Evolutionary conservation across 1,140 invertebrate species (phyloP).

Genomic region (Philotrypesis tridentata): DNA sequence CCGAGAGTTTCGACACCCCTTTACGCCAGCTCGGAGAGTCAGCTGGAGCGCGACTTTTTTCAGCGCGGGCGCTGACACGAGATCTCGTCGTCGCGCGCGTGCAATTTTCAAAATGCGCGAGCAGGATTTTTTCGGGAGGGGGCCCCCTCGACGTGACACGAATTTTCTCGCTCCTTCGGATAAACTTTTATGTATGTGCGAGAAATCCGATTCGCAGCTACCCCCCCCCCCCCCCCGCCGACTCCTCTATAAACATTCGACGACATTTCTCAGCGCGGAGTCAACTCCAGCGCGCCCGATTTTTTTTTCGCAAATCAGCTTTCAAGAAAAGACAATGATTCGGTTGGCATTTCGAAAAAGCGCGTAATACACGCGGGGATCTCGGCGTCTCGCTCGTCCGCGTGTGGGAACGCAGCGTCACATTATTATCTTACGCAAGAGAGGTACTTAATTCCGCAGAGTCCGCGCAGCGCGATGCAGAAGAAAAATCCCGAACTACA

Average conservation of each 20-base stretch:
- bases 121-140: neutral
- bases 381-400: too few species aligned
- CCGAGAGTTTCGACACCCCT: conserved; percentile 26
- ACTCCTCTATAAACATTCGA: too few species aligned
- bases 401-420: too few species aligned
- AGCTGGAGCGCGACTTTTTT: neutral
- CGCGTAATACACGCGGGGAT: too few species aligned
- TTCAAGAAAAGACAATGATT: too few species aligned
- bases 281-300: too few species aligned
- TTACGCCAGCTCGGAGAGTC: neutral
- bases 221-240: too few species aligned
- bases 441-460: too few species aligned
- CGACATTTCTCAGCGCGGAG: neutral
- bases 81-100: neutral
- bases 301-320: too few species aligned
- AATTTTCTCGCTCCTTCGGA: neutral
- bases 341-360: too few species aligned
- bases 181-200: neutral
- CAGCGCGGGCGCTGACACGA: neutral
- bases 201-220: neutral
- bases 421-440: too few species aligned
- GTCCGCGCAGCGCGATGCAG: too few species aligned
- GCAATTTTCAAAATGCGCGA: neutral
- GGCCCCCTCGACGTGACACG: neutral
- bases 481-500: neutral